phyloP scores from a whole-genome alignment of 2,113 vertebrate genomes.

The Pterophyllum scalare region DNA sequence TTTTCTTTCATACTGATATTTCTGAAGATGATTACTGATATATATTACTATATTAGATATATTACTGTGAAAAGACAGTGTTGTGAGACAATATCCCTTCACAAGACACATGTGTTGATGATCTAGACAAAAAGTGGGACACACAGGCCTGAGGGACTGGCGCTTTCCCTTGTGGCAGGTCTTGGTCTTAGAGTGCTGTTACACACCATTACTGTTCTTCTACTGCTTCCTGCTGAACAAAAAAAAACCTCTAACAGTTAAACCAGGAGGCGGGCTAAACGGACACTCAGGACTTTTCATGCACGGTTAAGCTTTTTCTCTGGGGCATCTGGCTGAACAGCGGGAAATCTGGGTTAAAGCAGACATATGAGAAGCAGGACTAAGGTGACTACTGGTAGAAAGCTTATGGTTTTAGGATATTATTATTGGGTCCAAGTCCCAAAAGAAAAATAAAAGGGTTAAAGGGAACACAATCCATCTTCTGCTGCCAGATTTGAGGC shows the following conservation, averaged over 20 bases:
- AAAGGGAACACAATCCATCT: neutral
- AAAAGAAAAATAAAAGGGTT: neutral
- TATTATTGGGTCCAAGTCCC: neutral
- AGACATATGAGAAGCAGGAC: constrained; percentile 6
- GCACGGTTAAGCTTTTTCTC: constrained; percentile 62
- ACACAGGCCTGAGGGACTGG: constrained; percentile 41
- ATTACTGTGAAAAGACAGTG: neutral
- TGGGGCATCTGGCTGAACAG: constrained; percentile 30
- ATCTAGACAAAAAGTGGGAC: constrained; percentile 52
- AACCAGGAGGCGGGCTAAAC: constrained; percentile 58
- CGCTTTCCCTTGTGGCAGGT: constrained; percentile 46
- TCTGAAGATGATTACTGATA: neutral
- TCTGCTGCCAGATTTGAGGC: neutral
- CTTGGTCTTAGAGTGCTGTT: constrained; percentile 52
- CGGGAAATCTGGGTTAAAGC: constrained; percentile 38
- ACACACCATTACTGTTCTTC: constrained; percentile 68
- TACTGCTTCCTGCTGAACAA: constrained; percentile 57
- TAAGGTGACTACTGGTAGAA: neutral
- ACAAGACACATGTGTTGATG: constrained; percentile 18
- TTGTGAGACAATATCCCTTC: neutral
- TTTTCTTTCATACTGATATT: neutral
- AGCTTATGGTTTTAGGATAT: constrained; percentile 5
- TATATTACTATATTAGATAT: no score
- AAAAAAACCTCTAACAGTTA: constrained; percentile 58
- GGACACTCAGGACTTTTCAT: constrained; percentile 62